Evolutionary conservation across 2,888 invertebrate species (phyloP).

Genomic region (Allolobophora icterica): DNA sequence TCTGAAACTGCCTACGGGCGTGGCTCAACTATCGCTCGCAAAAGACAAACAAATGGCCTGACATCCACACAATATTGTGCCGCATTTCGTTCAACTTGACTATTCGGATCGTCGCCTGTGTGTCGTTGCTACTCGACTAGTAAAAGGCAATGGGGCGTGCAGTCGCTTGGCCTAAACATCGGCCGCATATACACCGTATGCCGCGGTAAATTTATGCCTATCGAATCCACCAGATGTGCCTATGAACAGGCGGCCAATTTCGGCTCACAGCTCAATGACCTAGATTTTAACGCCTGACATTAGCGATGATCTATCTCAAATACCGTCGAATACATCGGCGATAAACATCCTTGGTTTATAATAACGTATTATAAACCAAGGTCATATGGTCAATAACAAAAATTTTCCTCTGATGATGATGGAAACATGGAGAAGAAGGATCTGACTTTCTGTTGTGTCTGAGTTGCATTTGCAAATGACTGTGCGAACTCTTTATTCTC

Average conservation of each 20-base stretch:
- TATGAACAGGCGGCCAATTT: neutral
- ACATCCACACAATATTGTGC: neutral
- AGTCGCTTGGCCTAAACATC: neutral
- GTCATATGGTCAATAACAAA: neutral
- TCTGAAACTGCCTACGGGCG: constrained; percentile 3
- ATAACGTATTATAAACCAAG: neutral
- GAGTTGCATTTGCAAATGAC: neutral
- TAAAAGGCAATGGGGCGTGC: constrained; percentile 3
- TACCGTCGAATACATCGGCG: neutral
- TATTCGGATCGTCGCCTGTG: neutral
- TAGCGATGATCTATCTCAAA: neutral
- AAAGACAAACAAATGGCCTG: neutral
- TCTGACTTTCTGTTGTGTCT: neutral
- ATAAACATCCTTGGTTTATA: neutral
- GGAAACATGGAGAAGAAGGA: neutral
- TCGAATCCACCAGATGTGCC: neutral
- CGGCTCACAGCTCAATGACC: constrained; percentile 1
- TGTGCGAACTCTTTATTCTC: neutral
- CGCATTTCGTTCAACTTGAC: neutral
- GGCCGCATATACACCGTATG: neutral
- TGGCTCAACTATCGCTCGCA: neutral
- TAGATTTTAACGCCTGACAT: neutral
- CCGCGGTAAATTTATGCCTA: constrained; percentile 1
- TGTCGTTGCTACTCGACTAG: neutral
- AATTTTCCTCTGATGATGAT: neutral